phyloP scores from a whole-genome alignment of 2,888 invertebrate species.

The Cylindroiulus punctatus region DNA sequence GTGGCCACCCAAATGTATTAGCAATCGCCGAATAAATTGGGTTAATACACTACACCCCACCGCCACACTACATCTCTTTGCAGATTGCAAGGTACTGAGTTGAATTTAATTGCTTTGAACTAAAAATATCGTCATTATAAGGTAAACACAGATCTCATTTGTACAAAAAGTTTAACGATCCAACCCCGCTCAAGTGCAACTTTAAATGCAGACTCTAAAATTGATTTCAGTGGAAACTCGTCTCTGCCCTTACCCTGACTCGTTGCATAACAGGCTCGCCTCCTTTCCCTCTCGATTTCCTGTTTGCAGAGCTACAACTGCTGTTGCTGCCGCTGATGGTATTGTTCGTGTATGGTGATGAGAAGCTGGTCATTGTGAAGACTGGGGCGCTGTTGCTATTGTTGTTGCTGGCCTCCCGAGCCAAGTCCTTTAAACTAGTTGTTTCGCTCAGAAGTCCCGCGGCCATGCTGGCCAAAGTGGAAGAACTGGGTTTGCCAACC shows the following conservation, averaged over 20 bases:
- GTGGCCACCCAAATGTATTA: too few species aligned
- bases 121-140: too few species aligned
- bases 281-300: slow-evolving; percentile 59
- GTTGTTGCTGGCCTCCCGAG: slow-evolving; percentile 52
- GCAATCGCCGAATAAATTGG: too few species aligned
- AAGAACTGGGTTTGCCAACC: slow-evolving; percentile 84
- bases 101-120: too few species aligned
- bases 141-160: too few species aligned
- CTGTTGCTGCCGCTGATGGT: slow-evolving; percentile 56
- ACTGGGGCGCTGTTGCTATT: slow-evolving; percentile 51
- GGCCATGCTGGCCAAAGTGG: slow-evolving; percentile 83
- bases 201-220: not conserved
- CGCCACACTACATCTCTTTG: too few species aligned
- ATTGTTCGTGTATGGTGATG: slow-evolving; percentile 57
- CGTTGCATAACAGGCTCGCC: slow-evolving; percentile 69
- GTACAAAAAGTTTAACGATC: too few species aligned
- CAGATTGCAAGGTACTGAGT: too few species aligned
- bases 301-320: slow-evolving; percentile 2
- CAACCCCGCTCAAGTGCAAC: too few species aligned
- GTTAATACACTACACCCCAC: too few species aligned
- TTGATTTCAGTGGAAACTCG: not conserved
- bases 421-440: slow-evolving; percentile 58
- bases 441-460: slow-evolving; percentile 67
- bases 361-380: slow-evolving; percentile 52
- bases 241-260: slow-evolving; percentile 69